phyloP scores from a whole-genome alignment of 2,888 invertebrate genomes.

The Andrena camellia region DNA sequence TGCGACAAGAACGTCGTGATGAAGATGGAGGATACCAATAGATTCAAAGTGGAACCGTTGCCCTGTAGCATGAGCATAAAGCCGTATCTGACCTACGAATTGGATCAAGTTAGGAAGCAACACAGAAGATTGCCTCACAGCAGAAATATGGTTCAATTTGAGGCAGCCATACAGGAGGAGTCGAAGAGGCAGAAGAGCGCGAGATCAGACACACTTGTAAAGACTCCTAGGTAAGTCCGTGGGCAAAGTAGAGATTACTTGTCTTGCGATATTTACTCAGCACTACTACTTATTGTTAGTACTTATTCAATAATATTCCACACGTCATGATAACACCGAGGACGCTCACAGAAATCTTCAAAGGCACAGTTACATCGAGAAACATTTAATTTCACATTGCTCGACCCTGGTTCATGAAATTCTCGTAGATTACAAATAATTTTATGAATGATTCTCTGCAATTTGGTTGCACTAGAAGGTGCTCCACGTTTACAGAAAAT shows the following conservation, averaged over 20 bases:
- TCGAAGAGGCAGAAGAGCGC: conserved; percentile 73
- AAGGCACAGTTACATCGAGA: no score
- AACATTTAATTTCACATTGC: no score
- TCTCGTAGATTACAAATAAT: no score
- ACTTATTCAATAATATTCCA: not conserved
- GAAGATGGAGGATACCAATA: conserved; percentile 87
- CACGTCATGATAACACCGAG: not conserved
- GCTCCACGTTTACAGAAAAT: not conserved
- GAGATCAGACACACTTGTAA: conserved; percentile 64
- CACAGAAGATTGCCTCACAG: conserved; percentile 84
- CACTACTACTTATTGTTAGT: not conserved
- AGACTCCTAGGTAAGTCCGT: conserved; percentile 67
- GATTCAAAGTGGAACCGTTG: conserved; percentile 86
- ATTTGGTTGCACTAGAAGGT: no score
- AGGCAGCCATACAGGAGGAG: conserved; percentile 81
- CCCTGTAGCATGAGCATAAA: conserved; percentile 88
- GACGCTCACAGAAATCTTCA: no score
- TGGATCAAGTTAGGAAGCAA: conserved; percentile 87
- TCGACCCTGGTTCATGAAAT: no score
- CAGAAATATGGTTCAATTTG: conserved; percentile 85
- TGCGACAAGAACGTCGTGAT: conserved; percentile 92
- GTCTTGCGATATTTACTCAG: not conserved
- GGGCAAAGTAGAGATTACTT: not conserved
- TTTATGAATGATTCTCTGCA: not conserved
- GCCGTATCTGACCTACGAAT: conserved; percentile 90